Evolutionary conservation across 2,797 vertebrate genomes (phyloP), one percentile per base, ranked within the genome.

Genomic region (Cetoscarus ocellatus): DNA sequence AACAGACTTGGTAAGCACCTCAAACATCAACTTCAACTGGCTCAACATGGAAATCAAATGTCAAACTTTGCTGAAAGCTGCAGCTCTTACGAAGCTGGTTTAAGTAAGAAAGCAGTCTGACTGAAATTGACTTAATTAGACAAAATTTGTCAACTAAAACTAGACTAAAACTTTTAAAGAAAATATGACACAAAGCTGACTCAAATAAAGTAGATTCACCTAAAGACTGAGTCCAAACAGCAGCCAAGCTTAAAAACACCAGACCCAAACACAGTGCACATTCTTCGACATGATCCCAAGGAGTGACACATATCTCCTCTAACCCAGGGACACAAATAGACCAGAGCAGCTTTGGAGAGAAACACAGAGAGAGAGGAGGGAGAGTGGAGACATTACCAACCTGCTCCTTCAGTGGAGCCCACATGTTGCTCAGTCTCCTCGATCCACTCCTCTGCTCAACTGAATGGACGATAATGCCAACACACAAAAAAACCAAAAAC

Each of bases 361-460:
- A 34, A 61, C 10, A 70, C 51, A 73, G 48, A 64, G 52, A 10
- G 39, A 60, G 50, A 61, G 10, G 19, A 49, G 39, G 18, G 15
- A 17, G 45, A 48, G 48, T 53, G 49, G 53, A 83, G 59, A 69
- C 69, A 59, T 80, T 54, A 93, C 94, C 81, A 78, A 95, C 94
- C 94, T 94, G 92, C 88, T 87, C 80, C 75, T 42, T 68, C 1
- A 66, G 90, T 75, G 88, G 86, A 62, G 84, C 57, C 92, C 88
- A 82, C 91, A 94, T 94, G 74, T 71, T 84, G 80, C n/a, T 48
- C 5, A 17, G 34, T 66, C 66, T 66, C 66, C 44, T 70, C 73
- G 39, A 4, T 76, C 79, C 79, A 61, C 76, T 56, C 39, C 34
- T 27, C 19, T 34, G 38, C 62, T 61, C 61, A 57, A 55, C 49